Conservation (phyloP, 2,888 invertebrate genomes). For the Drosophila borborema region DNA sequence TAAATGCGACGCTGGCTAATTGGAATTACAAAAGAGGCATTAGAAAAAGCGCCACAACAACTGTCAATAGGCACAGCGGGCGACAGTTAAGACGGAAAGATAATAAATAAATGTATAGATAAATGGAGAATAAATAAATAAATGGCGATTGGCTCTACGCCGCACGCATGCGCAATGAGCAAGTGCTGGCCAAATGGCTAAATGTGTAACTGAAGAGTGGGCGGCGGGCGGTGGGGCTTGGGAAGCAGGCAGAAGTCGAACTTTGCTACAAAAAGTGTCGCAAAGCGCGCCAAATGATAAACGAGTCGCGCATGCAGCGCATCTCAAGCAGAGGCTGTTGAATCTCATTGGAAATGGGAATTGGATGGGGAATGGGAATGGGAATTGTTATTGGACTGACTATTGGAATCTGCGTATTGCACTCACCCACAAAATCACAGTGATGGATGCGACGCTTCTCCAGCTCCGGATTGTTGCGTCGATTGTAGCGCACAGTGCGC, state of each 20-base stretch:
- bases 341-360: neutral
- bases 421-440: constrained; percentile 96
- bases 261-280: constrained; percentile 74
- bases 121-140: constrained; percentile 80
- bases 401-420: constrained; percentile 11
- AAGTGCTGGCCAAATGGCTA: constrained; percentile 5
- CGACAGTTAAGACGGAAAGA: constrained; percentile 51
- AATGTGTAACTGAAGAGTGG: neutral
- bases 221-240: neutral
- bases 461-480: constrained; percentile 97
- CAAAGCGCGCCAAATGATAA: constrained; percentile 76
- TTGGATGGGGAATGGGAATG: neutral
- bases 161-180: constrained; percentile 67
- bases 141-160: constrained; percentile 74
- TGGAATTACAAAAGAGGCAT: constrained; percentile 77
- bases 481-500: constrained; percentile 91
- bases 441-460: constrained; percentile 98
- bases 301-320: constrained; percentile 64
- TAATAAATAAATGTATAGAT: constrained; percentile 79
- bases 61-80: constrained; percentile 57
- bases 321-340: constrained; percentile 43
- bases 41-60: constrained; percentile 70
- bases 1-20: constrained; percentile 70
- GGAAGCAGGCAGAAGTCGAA: neutral
- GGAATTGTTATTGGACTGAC: neutral